Percentiles rank a stretch among this genome's conserved stretches.
phyloP scores from a whole-genome alignment of 1,140 invertebrate species.

The Achatina immaculata region DNA sequence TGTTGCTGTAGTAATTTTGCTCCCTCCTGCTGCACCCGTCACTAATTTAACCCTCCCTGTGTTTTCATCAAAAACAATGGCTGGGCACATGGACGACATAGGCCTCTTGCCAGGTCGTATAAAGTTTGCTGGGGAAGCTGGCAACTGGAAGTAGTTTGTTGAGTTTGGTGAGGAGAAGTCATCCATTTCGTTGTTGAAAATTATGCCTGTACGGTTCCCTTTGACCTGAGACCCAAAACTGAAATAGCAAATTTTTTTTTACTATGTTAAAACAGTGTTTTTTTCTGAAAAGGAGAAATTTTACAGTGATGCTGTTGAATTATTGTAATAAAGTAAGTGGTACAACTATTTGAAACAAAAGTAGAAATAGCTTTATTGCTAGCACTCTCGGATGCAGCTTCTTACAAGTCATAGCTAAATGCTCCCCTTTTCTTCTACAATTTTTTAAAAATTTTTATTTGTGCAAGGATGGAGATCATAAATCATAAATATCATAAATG shows the following conservation, averaged over 20 bases:
- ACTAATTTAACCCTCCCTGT: slow-evolving; percentile 80
- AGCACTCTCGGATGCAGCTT: no score
- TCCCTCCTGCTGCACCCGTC: slow-evolving; percentile 90
- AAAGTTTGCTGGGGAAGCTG: slow-evolving; percentile 78
- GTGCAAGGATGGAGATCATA: no score
- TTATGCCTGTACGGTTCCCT: slow-evolving; percentile 84
- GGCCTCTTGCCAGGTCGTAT: slow-evolving; percentile 86
- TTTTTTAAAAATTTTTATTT: no score
- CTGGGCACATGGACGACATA: slow-evolving; percentile 91
- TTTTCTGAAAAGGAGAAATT: no score
- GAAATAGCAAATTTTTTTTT: slow-evolving; percentile 24
- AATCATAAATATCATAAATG: no score
- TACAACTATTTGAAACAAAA: no score
- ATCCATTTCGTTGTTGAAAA: slow-evolving; percentile 95
- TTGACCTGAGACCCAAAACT: slow-evolving; percentile 72
- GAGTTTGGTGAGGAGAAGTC: slow-evolving; percentile 89
- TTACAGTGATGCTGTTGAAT: no score
- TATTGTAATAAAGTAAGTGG: no score
- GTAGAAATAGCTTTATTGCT: no score
- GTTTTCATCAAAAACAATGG: slow-evolving; percentile 81
- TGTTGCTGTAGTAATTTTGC: slow-evolving; percentile 87
- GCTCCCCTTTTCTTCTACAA: no score
- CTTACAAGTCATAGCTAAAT: no score
- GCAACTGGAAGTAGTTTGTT: slow-evolving; percentile 82
- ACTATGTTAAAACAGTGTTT: not conserved